Conservation (phyloP, 2,888 invertebrate species). For the Tetramorium bicarinatum region DNA sequence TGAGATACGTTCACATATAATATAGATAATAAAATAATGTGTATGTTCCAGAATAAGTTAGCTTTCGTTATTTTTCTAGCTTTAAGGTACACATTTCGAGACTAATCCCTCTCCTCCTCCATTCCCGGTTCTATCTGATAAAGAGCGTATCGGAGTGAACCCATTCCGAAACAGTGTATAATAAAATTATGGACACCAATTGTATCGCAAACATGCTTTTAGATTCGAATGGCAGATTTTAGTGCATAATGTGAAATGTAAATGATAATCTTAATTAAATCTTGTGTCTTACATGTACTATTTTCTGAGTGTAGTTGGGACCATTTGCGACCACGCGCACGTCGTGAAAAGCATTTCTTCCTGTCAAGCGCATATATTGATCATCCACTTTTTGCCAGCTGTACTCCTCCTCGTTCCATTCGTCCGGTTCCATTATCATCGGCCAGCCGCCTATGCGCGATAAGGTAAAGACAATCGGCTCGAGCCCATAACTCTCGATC, state of each 20-base stretch:
- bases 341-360: conserved; percentile 58
- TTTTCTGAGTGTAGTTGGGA: neutral
- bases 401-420: conserved; percentile 73
- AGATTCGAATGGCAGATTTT: neutral
- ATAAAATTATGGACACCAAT: neutral
- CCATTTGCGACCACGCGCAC: neutral
- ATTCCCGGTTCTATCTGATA: too few relatives aligned
- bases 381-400: conserved; percentile 75
- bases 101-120: too few relatives aligned
- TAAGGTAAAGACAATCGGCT: conserved; percentile 72
- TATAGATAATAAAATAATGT: neutral
- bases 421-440: conserved; percentile 73
- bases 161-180: neutral
- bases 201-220: neutral
- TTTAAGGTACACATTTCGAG: too few relatives aligned
- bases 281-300: too few relatives aligned
- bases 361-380: conserved; percentile 67
- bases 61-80: too few relatives aligned
- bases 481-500: conserved; percentile 68
- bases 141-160: too few relatives aligned
- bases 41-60: too few relatives aligned
- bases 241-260: neutral
- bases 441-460: conserved; percentile 78
- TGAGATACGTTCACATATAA: neutral
- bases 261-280: too few relatives aligned